Conservation (phyloP, 2,888 invertebrate genomes). For the Dynastes maya region DNA sequence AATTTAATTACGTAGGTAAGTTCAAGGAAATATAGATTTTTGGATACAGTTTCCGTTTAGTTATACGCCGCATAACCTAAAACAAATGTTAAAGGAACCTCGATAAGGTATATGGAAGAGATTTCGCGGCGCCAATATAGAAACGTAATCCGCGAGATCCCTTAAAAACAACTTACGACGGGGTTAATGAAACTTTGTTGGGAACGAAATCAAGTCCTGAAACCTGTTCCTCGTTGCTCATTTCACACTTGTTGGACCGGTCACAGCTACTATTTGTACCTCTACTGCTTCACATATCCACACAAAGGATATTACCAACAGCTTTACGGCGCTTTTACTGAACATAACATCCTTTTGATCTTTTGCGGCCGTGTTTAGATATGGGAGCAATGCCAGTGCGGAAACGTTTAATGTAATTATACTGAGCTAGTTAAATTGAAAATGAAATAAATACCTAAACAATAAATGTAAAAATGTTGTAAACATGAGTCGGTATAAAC, state of each 20-base stretch:
- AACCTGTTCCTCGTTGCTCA: slow-evolving; percentile 34
- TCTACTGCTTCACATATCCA: slow-evolving; percentile 24
- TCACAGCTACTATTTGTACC: slow-evolving; percentile 32
- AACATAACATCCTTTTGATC: slow-evolving; percentile 40
- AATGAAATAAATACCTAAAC: background rate
- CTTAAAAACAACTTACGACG: background rate
- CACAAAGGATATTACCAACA: slow-evolving; percentile 40
- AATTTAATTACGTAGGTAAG: too few relatives aligned
- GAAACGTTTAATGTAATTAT: slow-evolving; percentile 27
- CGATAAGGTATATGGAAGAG: background rate
- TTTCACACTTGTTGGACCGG: slow-evolving; percentile 46
- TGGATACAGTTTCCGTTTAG: too few relatives aligned
- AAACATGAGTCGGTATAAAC: too few relatives aligned
- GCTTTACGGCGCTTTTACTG: slow-evolving; percentile 27
- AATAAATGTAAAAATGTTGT: too few relatives aligned
- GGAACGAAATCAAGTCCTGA: background rate
- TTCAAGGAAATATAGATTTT: too few relatives aligned
- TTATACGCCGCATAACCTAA: too few relatives aligned
- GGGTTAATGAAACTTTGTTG: slow-evolving; percentile 16
- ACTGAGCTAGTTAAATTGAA: background rate
- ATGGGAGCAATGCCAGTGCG: slow-evolving; percentile 1
- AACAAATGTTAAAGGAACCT: too few relatives aligned
- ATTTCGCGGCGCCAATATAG: slow-evolving; percentile 9
- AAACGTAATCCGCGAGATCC: slow-evolving; percentile 13
- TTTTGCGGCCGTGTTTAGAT: slow-evolving; percentile 24